Percentiles rank a stretch among this genome's conserved stretches.
Conservation (phyloP, 2,797 vertebrate genomes). For the Denticeps clupeoides region DNA sequence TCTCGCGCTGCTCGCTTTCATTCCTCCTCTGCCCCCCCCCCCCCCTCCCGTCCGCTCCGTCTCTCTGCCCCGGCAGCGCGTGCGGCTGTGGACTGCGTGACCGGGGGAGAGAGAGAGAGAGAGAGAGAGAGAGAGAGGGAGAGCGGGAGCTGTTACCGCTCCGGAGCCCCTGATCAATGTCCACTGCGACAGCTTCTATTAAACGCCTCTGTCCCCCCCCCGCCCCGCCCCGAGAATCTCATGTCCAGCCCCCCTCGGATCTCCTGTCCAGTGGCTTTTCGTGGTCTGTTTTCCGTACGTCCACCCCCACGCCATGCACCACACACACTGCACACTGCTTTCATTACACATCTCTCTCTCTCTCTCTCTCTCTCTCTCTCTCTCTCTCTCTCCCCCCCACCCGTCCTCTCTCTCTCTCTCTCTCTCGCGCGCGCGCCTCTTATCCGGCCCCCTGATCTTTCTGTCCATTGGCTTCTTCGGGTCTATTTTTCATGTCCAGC, state of each 20-base stretch:
- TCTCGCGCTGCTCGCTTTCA: constrained; percentile 21
- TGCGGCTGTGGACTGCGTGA: constrained; percentile 21
- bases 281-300: constrained; percentile 56
- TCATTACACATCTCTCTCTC: constrained; percentile 50
- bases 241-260: constrained; percentile 52
- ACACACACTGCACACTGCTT: constrained; percentile 54
- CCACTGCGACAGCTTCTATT: constrained; percentile 40
- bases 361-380: constrained; percentile 34
- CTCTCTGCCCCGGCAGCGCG: too few species aligned
- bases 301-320: constrained; percentile 43
- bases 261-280: constrained; percentile 61
- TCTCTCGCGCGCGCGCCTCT: constrained; percentile 53
- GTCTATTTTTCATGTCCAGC: constrained; percentile 90
- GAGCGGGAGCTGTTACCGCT: constrained; percentile 12
- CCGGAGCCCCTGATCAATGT: constrained; percentile 34
- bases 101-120: constrained; percentile 22
- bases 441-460: constrained; percentile 76
- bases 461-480: constrained; percentile 92
- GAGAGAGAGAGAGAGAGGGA: constrained; percentile 19
- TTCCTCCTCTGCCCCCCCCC: constrained; percentile 18
- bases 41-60: constrained; percentile 15
- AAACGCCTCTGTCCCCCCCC: constrained; percentile 34
- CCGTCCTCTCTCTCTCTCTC: constrained; percentile 28
- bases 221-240: constrained; percentile 28
- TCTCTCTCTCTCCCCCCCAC: constrained; percentile 41